phyloP scores from a whole-genome alignment of 2,113 vertebrate species.

The Neomonachus schauinslandi region DNA sequence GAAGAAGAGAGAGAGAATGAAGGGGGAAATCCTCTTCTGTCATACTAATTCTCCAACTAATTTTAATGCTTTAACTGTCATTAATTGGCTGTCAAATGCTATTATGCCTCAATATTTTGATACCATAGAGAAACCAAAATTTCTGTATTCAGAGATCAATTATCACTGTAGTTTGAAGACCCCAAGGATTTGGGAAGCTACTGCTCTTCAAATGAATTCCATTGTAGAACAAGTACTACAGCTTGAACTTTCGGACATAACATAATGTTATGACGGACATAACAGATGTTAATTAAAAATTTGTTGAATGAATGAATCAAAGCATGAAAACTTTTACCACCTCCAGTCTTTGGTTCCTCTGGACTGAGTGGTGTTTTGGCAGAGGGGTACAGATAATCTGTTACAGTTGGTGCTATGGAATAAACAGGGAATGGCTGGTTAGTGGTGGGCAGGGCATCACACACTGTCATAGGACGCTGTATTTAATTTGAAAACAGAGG shows the following conservation, averaged over 20 bases:
- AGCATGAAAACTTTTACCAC: conserved; percentile 74
- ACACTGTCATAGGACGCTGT: background rate
- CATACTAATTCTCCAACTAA: background rate
- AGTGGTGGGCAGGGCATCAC: background rate
- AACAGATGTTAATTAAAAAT: background rate
- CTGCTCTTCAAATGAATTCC: conserved; percentile 24
- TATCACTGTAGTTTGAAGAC: background rate
- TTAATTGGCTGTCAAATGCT: background rate
- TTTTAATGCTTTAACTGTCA: background rate
- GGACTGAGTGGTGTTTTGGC: conserved; percentile 66
- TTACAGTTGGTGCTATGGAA: conserved; percentile 63
- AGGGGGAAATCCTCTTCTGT: background rate
- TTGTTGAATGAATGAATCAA: conserved; percentile 27
- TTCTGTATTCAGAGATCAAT: background rate
- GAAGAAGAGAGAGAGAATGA: background rate
- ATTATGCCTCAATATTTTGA: background rate
- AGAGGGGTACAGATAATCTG: conserved; percentile 59
- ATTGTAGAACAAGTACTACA: background rate
- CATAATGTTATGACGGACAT: no score
- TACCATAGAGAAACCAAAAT: background rate
- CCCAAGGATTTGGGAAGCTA: background rate
- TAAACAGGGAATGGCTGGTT: conserved; percentile 38
- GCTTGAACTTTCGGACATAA: background rate
- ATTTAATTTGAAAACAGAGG: conserved; percentile 6
- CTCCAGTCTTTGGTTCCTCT: conserved; percentile 66